phyloP scores from a whole-genome alignment of 1,140 invertebrate species.

The Pseudomyrmex sp. region DNA sequence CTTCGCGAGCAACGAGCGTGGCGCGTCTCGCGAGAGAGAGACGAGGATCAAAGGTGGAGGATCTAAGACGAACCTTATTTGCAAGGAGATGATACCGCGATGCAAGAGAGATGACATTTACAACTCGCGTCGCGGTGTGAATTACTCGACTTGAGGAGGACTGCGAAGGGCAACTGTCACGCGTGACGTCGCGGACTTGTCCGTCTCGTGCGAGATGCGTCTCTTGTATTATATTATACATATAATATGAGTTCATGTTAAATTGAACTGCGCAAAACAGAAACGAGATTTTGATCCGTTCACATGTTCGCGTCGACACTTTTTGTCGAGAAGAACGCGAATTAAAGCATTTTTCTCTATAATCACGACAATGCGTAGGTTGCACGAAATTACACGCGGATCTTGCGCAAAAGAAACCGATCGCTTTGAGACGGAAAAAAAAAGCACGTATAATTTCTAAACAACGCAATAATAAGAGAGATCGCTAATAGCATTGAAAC shows the following conservation, averaged over 20 bases:
- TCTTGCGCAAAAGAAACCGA: no score
- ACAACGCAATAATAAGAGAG: conserved; percentile 6
- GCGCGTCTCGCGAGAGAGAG: not conserved
- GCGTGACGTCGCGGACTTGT: not conserved
- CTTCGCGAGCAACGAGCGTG: conserved; percentile 23
- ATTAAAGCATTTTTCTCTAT: no score
- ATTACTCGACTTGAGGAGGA: conserved; percentile 17
- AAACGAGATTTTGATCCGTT: not conserved
- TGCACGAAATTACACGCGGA: no score
- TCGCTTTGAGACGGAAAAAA: not conserved
- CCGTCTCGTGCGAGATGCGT: not conserved
- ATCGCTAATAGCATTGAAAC: conserved; percentile 23
- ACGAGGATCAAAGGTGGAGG: conserved; percentile 11
- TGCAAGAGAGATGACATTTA: conserved; percentile 19
- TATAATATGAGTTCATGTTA: no score
- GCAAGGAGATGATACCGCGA: conserved; percentile 5
- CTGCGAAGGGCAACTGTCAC: not conserved
- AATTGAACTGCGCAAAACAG: not conserved
- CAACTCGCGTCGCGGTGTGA: conserved; percentile 46
- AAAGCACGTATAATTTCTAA: not conserved
- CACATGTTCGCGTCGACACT: no score
- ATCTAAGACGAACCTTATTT: not conserved
- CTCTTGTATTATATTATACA: no score
- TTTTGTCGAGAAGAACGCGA: no score
- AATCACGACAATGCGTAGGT: no score